Conservation (phyloP, 2,888 invertebrate genomes). For the Nemotelus pantherinus region DNA sequence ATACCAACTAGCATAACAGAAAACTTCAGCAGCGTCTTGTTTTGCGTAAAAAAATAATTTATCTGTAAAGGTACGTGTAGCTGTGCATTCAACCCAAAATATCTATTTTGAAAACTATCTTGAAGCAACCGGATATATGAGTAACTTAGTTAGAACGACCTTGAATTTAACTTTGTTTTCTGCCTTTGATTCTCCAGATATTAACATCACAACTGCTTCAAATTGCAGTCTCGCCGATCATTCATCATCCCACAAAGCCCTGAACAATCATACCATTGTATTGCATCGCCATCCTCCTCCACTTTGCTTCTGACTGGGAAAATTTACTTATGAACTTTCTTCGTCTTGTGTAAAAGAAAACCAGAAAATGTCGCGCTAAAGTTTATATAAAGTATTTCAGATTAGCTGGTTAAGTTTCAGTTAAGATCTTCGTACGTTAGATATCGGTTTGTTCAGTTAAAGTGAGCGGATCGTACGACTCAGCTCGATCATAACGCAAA, state of each 20-base stretch:
- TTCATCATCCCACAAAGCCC: not conserved
- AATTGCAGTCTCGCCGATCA: not conserved
- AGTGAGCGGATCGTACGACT: not conserved
- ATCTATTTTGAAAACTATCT: too few species aligned
- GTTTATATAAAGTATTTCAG: slow-evolving; percentile 35
- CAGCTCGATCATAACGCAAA: too few species aligned
- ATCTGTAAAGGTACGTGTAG: too few species aligned
- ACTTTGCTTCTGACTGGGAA: slow-evolving; percentile 2
- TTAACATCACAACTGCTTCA: too few species aligned
- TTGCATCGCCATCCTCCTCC: not conserved
- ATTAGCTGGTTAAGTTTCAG: slow-evolving; percentile 14
- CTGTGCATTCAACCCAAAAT: too few species aligned
- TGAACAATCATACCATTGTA: not conserved
- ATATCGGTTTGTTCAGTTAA: slow-evolving; percentile 10
- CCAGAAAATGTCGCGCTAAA: slow-evolving; percentile 28
- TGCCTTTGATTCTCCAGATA: too few species aligned
- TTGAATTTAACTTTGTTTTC: too few species aligned
- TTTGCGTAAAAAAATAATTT: too few species aligned
- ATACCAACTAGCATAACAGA: too few species aligned
- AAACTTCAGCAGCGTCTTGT: too few species aligned
- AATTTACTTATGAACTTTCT: slow-evolving; percentile 36
- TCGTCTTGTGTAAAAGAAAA: slow-evolving; percentile 18
- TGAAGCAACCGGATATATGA: too few species aligned
- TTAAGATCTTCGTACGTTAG: slow-evolving; percentile 22
- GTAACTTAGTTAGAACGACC: too few species aligned